Conservation (phyloP, 2,888 invertebrate genomes). For the Polia nebulosa region DNA sequence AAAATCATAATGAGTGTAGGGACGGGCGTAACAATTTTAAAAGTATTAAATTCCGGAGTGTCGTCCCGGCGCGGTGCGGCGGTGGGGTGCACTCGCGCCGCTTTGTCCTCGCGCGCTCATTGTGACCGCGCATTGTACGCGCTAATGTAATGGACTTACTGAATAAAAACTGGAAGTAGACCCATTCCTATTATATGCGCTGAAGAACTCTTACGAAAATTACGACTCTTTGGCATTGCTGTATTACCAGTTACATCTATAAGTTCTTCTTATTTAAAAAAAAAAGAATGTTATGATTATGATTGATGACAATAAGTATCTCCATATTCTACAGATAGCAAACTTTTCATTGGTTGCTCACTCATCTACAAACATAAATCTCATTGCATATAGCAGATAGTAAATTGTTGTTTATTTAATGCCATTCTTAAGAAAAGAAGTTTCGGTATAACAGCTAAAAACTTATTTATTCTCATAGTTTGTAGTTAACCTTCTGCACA, state of each 20-base stretch:
- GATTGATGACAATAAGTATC: background rate
- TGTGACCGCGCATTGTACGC: slow-evolving; percentile 60
- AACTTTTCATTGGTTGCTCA: background rate
- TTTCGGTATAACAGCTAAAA: background rate
- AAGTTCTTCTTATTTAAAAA: background rate
- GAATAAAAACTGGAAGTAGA: slow-evolving; percentile 48
- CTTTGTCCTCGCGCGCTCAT: slow-evolving; percentile 56
- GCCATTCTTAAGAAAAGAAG: background rate
- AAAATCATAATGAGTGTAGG: slow-evolving; percentile 60
- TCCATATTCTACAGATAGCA: background rate
- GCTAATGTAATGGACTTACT: slow-evolving; percentile 66
- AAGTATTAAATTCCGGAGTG: slow-evolving; percentile 60
- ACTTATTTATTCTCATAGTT: background rate
- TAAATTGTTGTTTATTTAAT: background rate
- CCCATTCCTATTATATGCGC: slow-evolving; percentile 21
- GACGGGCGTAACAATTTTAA: slow-evolving; percentile 58
- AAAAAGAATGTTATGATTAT: background rate
- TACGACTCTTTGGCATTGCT: background rate
- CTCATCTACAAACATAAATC: background rate
- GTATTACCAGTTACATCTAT: background rate
- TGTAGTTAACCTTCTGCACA: slow-evolving; percentile 33
- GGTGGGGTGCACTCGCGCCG: slow-evolving; percentile 42
- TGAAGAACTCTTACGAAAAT: slow-evolving; percentile 7
- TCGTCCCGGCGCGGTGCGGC: slow-evolving; percentile 15
- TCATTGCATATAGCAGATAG: background rate